phyloP scores from a whole-genome alignment of 2,113 vertebrate species.

The Arizona elegans region DNA sequence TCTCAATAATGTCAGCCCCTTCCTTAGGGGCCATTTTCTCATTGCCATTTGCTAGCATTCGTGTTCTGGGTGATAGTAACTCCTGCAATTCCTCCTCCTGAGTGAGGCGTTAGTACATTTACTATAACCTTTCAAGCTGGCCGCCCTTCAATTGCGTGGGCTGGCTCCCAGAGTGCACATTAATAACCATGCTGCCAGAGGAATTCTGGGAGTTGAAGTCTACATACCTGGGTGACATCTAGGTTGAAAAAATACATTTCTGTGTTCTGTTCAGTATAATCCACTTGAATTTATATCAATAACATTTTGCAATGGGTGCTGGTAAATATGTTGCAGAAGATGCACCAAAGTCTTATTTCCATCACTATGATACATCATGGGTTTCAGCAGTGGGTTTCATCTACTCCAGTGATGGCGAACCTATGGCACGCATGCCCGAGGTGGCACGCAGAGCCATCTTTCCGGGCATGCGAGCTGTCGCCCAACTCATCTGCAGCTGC shows the following conservation, averaged over 20 bases:
- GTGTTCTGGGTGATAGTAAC: background rate
- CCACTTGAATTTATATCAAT: background rate
- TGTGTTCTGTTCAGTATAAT: background rate
- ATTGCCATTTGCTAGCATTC: background rate
- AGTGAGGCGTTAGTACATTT: background rate
- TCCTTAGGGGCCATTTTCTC: background rate
- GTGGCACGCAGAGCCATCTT: no score
- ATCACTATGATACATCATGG: background rate
- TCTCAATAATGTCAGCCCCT: background rate
- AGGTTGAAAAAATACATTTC: background rate
- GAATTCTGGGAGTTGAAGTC: background rate
- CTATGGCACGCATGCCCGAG: no score
- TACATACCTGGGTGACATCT: background rate
- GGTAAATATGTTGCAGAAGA: background rate
- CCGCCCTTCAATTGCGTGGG: background rate
- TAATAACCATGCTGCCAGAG: background rate
- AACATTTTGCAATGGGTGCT: background rate
- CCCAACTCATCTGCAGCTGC: no score
- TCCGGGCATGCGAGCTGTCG: no score
- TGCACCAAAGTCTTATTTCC: background rate
- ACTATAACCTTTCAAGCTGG: background rate
- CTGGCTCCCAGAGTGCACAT: background rate
- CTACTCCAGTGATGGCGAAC: no score
- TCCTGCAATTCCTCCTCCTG: background rate
- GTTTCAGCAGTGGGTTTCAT: background rate